Evolutionary conservation across 2,797 vertebrate species (phyloP), one percentile per base, ranked within the genome.

Genomic region (Lepilemur septentrionalis): DNA sequence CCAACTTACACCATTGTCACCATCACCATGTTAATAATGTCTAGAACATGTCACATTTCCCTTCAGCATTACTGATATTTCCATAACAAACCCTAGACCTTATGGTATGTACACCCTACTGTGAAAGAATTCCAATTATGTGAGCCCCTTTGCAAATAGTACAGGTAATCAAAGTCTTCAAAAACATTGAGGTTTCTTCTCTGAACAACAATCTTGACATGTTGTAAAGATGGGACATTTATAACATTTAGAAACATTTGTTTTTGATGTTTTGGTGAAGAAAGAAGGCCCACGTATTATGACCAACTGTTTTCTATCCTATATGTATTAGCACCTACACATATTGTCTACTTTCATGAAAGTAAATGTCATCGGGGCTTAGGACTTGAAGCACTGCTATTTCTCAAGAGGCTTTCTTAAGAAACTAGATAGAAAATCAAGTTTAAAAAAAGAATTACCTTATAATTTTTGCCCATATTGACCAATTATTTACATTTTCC

Each of bases 121-220:
- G 41, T 20, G 3, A 73, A 23, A 86, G 76, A 83, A 57, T 72
- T 82, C 38, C 57, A 86, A 55, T 30, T 55, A 14, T 38, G 18
- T 61, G n/a, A 89, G 41, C 73, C 38, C 22, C 30, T 95, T 32
- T 87, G 55, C 55, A 91, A 87, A 83, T 3, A 79, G 57, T 78
- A 70, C n/a, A 65, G 18, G 30, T 81, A 91, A 86, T 57, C 17
- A 30, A 83, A 41, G 30, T 55, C 52, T 72, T 93, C 25, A 76
- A 78, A 90, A 76, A 91, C 4, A 69, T 1, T 32, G 20, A 82
- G 17, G 22, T 52, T 87, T 91, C 48, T 78, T 93, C 75, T 65
- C 52, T 83, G 23, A 96, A 81, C 35, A 96, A 81, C 35, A 93
- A 57, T 78, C 59, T 65, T 65, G 30, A 92, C 57, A 59, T 72